Evolutionary conservation across 2,888 invertebrate species (phyloP).

Genomic region (Cyaniris semiargus): DNA sequence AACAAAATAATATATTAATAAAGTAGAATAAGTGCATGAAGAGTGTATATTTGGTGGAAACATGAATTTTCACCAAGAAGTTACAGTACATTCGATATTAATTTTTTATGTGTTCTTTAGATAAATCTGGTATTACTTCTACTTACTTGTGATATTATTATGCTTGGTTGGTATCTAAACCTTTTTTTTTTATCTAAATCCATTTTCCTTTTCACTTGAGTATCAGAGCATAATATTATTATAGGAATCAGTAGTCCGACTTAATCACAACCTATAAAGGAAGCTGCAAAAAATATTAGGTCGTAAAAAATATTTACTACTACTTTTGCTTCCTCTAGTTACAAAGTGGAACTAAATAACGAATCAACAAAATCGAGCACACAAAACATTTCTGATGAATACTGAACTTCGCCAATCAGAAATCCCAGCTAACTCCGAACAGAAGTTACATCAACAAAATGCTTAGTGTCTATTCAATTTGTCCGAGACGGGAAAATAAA

Average conservation of each 20-base stretch:
- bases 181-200: no score
- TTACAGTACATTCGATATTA: no score
- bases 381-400: conserved; percentile 1
- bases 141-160: no score
- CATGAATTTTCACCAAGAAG: no score
- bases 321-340: neutral
- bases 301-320: neutral
- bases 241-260: neutral
- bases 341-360: neutral
- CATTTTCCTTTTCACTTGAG: no score
- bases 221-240: no score
- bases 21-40: no score
- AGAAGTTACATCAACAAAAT: conserved; percentile 20
- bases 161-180: no score
- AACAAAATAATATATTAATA: no score
- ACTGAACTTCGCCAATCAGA: conserved; percentile 5
- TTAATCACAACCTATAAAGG: neutral
- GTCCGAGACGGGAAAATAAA: conserved; percentile 15
- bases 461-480: conserved; percentile 30
- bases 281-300: neutral
- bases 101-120: no score
- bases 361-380: neutral
- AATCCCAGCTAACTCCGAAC: neutral
- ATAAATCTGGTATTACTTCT: no score
- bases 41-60: no score